Evolutionary conservation across 2,797 vertebrate genomes (phyloP).

Genomic region (Crenichthys baileyi): DNA sequence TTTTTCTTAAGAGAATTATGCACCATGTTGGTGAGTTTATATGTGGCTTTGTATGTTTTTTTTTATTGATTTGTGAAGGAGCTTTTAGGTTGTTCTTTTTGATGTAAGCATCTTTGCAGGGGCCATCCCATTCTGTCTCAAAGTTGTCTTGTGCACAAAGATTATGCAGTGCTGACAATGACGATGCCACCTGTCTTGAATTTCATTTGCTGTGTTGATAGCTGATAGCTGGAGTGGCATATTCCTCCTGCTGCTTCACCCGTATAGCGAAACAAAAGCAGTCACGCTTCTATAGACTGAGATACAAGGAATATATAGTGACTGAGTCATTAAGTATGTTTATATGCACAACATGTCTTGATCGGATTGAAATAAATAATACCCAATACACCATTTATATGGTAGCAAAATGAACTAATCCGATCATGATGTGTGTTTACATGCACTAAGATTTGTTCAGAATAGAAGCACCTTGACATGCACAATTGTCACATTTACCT

Average conservation of each 20-base stretch:
- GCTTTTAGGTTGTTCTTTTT: conserved; percentile 28
- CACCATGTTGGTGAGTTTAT: conserved; percentile 29
- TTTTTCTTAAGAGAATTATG: conserved; percentile 31
- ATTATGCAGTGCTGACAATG: conserved; percentile 25
- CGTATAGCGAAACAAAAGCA: conserved; percentile 40
- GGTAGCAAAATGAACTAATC: no score
- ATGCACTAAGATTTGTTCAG: no score
- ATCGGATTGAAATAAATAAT: no score
- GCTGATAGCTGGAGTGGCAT: conserved; percentile 24
- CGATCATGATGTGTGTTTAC: no score
- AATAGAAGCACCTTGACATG: no score
- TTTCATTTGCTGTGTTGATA: conserved; percentile 41
- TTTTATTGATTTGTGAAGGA: conserved; percentile 41
- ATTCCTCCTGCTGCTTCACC: conserved; percentile 29
- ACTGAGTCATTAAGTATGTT: conserved; percentile 30
- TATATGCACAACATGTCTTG: no score
- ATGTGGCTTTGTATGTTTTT: conserved; percentile 42
- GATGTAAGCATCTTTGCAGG: conserved; percentile 14
- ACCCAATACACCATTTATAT: no score
- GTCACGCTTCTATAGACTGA: conserved; percentile 22
- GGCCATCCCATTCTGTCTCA: conserved; percentile 7
- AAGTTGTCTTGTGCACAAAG: conserved; percentile 18
- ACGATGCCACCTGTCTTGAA: conserved; percentile 19
- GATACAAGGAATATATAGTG: conserved; percentile 19
- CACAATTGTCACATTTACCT: no score